Evolutionary conservation across 1,140 invertebrate species (phyloP).

Genomic region (Zaprionus vittiger): DNA sequence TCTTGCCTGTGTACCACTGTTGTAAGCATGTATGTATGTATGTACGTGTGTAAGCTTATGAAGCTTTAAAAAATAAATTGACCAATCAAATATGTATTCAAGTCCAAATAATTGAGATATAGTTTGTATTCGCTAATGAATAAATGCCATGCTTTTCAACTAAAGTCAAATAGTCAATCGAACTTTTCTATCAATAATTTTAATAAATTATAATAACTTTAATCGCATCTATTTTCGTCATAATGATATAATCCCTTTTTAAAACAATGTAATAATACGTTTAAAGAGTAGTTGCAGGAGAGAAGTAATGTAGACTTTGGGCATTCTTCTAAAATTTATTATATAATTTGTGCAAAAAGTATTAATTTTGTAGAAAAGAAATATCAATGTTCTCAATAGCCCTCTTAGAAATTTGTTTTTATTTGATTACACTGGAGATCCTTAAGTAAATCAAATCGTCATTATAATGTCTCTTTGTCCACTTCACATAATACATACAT

Average conservation of each 20-base stretch:
- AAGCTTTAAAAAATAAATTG: constrained; percentile 32
- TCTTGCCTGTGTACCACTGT: constrained; percentile 21
- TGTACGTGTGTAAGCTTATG: constrained; percentile 28
- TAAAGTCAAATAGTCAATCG: not conserved
- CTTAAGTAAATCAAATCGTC: too few species aligned
- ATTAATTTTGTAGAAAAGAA: not conserved
- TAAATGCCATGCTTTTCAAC: constrained; percentile 15
- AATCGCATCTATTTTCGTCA: not conserved
- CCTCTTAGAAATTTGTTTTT: too few species aligned
- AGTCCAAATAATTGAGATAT: constrained; percentile 16
- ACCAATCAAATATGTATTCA: constrained; percentile 37
- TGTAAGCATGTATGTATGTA: constrained; percentile 19
- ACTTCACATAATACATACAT: too few species aligned
- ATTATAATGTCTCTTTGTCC: too few species aligned
- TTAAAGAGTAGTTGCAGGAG: constrained; percentile 1
- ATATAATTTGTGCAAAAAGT: not conserved
- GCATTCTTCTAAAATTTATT: not conserved
- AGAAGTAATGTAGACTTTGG: not conserved
- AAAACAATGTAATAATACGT: not conserved
- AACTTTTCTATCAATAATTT: constrained; percentile 3
- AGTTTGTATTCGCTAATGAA: constrained; percentile 7
- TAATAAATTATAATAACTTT: constrained; percentile 4
- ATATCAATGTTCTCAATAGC: not conserved
- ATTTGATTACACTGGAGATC: too few species aligned
- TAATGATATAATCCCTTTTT: not conserved